These are phyloP conservation scores for Pogonophryne albipinna DNA, from an alignment of 2,797 vertebrate genomes.

Conservation along the genomic window DNA sequence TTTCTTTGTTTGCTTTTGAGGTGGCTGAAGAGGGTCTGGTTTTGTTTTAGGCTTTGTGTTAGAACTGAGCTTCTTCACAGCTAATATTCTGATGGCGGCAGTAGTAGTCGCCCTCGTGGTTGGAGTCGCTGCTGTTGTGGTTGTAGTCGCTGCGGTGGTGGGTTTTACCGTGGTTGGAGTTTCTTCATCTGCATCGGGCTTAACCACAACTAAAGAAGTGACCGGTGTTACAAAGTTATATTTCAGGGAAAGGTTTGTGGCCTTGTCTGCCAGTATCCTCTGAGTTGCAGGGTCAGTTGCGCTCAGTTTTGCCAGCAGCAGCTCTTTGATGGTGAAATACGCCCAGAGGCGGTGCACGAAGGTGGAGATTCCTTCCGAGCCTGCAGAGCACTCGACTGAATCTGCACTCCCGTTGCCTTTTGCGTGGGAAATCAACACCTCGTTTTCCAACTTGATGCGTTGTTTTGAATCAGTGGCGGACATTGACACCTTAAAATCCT, in stretches of 20 bases:
- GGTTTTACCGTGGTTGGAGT: slow-evolving; percentile 63
- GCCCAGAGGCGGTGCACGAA: slow-evolving; percentile 90
- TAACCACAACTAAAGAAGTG: slow-evolving; percentile 89
- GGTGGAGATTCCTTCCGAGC: slow-evolving; percentile 71
- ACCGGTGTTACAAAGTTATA: slow-evolving; percentile 91
- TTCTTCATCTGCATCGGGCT: slow-evolving; percentile 82
- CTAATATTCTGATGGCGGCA: slow-evolving; percentile 27
- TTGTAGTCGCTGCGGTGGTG: slow-evolving; percentile 50
- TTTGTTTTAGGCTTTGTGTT: slow-evolving; percentile 55
- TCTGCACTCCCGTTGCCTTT: slow-evolving; percentile 61
- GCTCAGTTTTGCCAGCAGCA: slow-evolving; percentile 85
- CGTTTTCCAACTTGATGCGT: slow-evolving; percentile 80
- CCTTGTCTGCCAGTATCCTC: slow-evolving; percentile 85
- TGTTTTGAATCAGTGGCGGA: slow-evolving; percentile 80
- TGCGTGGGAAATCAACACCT: slow-evolving; percentile 64
- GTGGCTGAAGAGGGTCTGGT: slow-evolving; percentile 57
- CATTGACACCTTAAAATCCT: slow-evolving; percentile 82
- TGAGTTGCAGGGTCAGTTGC: slow-evolving; percentile 76
- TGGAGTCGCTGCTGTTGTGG: slow-evolving; percentile 45
- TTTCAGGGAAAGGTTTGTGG: slow-evolving; percentile 88
- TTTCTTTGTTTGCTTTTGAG: slow-evolving; percentile 57
- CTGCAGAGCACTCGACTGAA: slow-evolving; percentile 63
- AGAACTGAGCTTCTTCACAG: slow-evolving; percentile 56
- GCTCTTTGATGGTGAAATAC: slow-evolving; percentile 89
- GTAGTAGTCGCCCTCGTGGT: slow-evolving; percentile 53